phyloP scores from a whole-genome alignment of 2,888 invertebrate genomes.

The Dryobotodes eremita region DNA sequence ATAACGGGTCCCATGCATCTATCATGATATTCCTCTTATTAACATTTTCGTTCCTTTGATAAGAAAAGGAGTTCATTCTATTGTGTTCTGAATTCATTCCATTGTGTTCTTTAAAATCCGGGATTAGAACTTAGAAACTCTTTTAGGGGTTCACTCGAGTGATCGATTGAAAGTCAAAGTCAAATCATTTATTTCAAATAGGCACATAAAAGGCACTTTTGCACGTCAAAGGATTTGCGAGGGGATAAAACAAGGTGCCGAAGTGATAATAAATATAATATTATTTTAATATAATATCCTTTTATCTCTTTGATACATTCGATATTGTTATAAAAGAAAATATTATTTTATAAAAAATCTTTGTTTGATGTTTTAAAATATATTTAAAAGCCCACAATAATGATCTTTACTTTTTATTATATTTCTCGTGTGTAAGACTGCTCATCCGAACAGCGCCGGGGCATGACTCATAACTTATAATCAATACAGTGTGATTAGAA shows the following conservation, averaged over 20 bases:
- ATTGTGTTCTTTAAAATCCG: constrained; percentile 35
- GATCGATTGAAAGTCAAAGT: constrained; percentile 7
- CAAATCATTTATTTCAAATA: too few relatives aligned
- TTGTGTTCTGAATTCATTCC: constrained; percentile 29
- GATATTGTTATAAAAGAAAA: constrained; percentile 25
- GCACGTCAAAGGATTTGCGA: not conserved
- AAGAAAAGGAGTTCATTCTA: constrained; percentile 7
- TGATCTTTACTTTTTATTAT: not conserved
- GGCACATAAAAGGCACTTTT: too few relatives aligned
- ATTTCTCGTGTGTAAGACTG: not conserved
- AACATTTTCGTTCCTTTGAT: constrained; percentile 54
- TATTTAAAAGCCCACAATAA: not conserved
- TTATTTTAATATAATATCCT: not conserved
- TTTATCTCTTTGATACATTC: constrained; percentile 28
- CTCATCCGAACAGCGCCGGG: too few relatives aligned
- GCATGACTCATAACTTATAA: not conserved
- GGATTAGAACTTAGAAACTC: constrained; percentile 34
- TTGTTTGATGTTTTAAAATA: not conserved
- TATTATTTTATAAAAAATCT: not conserved
- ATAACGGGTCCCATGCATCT: constrained; percentile 70
- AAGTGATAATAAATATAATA: constrained; percentile 6
- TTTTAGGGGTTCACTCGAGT: constrained; percentile 23
- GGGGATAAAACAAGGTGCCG: not conserved
- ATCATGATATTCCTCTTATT: constrained; percentile 71
- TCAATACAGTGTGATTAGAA: not conserved